A percentile compares a stretch with the other conserved stretches of the same genome.
phyloP scores from a whole-genome alignment of 2,113 vertebrate genomes.

The Promerops cafer region DNA sequence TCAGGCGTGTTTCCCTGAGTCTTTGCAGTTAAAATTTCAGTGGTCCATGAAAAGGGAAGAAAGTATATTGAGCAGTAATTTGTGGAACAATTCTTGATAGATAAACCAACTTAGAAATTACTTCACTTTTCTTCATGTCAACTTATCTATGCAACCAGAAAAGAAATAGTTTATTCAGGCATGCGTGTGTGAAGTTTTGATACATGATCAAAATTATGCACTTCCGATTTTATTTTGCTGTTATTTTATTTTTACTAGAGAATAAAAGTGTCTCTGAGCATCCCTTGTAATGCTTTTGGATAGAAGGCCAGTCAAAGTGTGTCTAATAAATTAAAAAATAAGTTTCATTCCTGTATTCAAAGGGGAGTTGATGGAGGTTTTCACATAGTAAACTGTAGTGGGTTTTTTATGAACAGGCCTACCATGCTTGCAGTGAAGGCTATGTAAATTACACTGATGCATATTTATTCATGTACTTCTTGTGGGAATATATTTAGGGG shows the following conservation, averaged over 20 bases:
- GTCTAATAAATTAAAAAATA: conserved; percentile 52
- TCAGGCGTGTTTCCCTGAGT: neutral
- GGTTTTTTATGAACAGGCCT: conserved; percentile 62
- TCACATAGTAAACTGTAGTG: conserved; percentile 59
- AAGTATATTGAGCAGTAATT: neutral
- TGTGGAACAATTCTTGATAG: neutral
- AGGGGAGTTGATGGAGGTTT: conserved; percentile 66
- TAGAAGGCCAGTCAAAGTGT: conserved; percentile 27
- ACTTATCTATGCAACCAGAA: neutral
- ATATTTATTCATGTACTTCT: conserved; percentile 77
- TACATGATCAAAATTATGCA: neutral
- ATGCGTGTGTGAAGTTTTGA: neutral
- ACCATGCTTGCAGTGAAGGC: conserved; percentile 55
- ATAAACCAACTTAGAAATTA: neutral
- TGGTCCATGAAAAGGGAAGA: neutral
- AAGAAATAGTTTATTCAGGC: neutral
- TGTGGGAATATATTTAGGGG: conserved; percentile 74
- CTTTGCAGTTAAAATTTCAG: neutral
- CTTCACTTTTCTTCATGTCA: neutral
- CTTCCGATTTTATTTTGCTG: neutral
- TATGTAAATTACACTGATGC: conserved; percentile 72
- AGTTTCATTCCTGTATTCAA: conserved; percentile 58
- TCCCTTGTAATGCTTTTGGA: neutral
- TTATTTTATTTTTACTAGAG: conserved; percentile 2
- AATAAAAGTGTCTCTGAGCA: neutral